Evolutionary conservation across 2,888 invertebrate genomes (phyloP), one percentile per base, ranked within the genome.

Genomic region (Holacanthella duospinosa): DNA sequence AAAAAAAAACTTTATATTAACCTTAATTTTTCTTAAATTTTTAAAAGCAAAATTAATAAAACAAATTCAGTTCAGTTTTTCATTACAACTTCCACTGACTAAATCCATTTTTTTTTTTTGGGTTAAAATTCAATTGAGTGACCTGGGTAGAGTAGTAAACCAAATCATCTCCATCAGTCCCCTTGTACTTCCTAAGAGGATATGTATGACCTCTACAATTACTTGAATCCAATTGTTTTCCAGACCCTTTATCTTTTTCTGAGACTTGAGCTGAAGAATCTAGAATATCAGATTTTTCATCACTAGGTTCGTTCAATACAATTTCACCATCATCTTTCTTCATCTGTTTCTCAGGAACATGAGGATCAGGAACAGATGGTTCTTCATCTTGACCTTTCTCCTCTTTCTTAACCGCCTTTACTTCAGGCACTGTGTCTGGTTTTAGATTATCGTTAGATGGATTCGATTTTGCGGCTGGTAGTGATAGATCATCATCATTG

Each of bases 111-210:
- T n/a, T n/a, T n/a, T n/a, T n/a, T n/a, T n/a, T n/a, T n/a, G n/a
- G n/a, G n/a, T 6, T 36, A 16, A 36, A 36, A 12, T 36, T 6
- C 9, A 36, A 12, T 36, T 36, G 36, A 36, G 16, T 43, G 6
- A 59, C 59, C 54, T 60, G 60, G 4, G 55, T 54, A 25, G 60
- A 60, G 21, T 28, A 60, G 28, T 26, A 29, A 3, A 59, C 19
- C 25, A 48, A 54, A 12, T 26, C 60, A 26, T 53, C 28, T 28
- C 12, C 27, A 6, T 4, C 12, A 4, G 55, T 16, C 55, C 6
- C 25, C 12, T 55, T 55, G 29, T 12, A 3, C 28, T 55, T 55
- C 9, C 6, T 21, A 6, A 29, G 55, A 4, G 55, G 48, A 21
- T n/a, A 48, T 4, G 19, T n/a, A 21, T 48, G 48, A 4, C 19